A percentile compares a stretch with the other conserved stretches of the same genome.
Conservation (phyloP, 1,140 invertebrate genomes). For the Pseudomyrmex pallidus region DNA sequence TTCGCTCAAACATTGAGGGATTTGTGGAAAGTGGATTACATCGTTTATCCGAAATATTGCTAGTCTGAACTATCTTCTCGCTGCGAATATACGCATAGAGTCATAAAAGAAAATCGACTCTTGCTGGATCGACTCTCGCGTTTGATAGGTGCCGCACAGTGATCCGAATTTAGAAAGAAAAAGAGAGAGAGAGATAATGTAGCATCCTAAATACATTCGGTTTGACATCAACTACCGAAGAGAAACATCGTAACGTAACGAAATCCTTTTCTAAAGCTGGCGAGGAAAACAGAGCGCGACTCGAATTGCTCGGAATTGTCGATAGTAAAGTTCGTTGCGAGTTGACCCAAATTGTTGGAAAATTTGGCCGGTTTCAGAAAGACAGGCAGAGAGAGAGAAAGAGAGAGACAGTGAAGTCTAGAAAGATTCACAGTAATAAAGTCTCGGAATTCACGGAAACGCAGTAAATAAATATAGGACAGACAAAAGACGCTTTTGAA, state of each 20-base stretch:
- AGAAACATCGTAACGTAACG: slow-evolving; percentile 38
- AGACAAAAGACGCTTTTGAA: background rate
- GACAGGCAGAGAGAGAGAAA: too few species aligned
- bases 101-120: slow-evolving; percentile 29
- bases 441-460: background rate
- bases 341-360: slow-evolving; percentile 32
- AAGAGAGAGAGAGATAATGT: background rate
- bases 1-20: background rate
- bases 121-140: slow-evolving; percentile 28
- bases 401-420: too few species aligned
- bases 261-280: background rate
- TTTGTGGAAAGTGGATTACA: background rate
- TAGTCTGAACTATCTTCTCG: slow-evolving; percentile 30
- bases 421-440: background rate
- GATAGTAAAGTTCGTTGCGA: slow-evolving; percentile 42
- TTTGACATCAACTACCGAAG: slow-evolving; percentile 31
- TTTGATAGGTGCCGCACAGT: slow-evolving; percentile 56
- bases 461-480: background rate
- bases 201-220: slow-evolving; percentile 63
- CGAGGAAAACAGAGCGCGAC: slow-evolving; percentile 23
- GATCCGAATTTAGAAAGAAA: slow-evolving; percentile 67
- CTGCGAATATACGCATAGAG: background rate
- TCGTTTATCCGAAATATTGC: background rate
- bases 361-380: slow-evolving; percentile 17
- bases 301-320: background rate